A percentile compares a stretch with the other conserved stretches of the same genome.
Conservation (phyloP, 2,888 invertebrate species). For the Cantharis lateralis region DNA sequence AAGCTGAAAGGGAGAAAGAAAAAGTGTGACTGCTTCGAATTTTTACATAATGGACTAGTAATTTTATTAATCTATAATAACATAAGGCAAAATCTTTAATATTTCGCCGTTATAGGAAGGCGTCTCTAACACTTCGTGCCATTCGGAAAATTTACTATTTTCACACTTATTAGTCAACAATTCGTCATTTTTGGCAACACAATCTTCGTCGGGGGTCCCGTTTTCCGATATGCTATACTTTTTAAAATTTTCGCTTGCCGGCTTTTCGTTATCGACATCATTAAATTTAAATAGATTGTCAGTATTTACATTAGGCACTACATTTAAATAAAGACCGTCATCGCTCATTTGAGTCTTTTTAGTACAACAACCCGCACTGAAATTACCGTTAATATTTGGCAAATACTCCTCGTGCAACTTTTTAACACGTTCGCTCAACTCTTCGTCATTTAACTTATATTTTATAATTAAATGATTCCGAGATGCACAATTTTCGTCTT, state of each 20-base stretch:
- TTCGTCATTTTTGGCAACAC: conserved; percentile 32
- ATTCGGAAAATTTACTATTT: conserved; percentile 75
- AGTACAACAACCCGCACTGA: conserved; percentile 32
- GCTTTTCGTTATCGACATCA: conserved; percentile 41
- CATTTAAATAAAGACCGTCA: conserved; percentile 49
- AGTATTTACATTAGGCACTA: conserved; percentile 56
- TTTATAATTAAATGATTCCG: conserved; percentile 58
- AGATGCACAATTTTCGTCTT: conserved; percentile 61
- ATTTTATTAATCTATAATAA: conserved; percentile 82
- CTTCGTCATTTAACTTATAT: conserved; percentile 57
- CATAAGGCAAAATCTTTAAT: conserved; percentile 94
- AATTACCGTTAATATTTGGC: conserved; percentile 52
- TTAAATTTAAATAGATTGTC: conserved; percentile 46
- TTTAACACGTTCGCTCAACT: conserved; percentile 57
- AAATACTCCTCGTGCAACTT: conserved; percentile 54
- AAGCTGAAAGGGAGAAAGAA: neutral
- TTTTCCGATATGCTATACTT: conserved; percentile 54
- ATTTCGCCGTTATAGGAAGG: conserved; percentile 76
- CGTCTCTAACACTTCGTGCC: conserved; percentile 84
- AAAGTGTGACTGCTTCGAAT: conserved; percentile 19
- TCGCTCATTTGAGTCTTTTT: conserved; percentile 18
- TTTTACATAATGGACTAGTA: conserved; percentile 38
- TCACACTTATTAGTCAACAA: conserved; percentile 36
- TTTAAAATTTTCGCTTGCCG: conserved; percentile 50
- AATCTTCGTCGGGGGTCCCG: conserved; percentile 3